A percentile compares a stretch with the other conserved stretches of the same genome.
Conservation (phyloP, 2,888 invertebrate species). For the Boloria selene region DNA sequence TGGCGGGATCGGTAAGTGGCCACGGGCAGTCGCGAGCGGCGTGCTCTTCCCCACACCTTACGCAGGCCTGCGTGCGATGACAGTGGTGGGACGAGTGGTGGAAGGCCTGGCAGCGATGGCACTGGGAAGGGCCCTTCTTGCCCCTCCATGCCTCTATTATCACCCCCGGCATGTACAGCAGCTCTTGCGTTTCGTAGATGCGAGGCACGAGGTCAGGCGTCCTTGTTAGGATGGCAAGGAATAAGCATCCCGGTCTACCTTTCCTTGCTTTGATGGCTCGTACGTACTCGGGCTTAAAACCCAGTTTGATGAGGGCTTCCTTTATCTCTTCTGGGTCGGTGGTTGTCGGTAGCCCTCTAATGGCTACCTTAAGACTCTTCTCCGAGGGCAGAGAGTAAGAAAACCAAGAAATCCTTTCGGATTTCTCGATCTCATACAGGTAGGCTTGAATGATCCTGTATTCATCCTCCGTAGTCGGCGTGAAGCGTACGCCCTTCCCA, state of each 20-base stretch:
- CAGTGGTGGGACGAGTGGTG: neutral
- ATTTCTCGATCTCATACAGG: neutral
- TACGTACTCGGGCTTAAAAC: no score
- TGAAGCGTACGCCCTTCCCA: no score
- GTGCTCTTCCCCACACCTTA: neutral
- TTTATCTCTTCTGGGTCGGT: neutral
- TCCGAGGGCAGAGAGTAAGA: neutral
- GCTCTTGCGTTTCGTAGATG: no score
- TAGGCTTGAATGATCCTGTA: no score
- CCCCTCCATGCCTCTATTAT: neutral
- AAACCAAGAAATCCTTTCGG: neutral
- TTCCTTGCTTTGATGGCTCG: no score
- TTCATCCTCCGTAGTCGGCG: no score
- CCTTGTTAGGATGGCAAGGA: no score
- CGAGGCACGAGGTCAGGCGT: no score
- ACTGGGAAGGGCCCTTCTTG: neutral
- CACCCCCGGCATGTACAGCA: no score
- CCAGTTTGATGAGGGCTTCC: no score
- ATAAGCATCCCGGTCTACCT: no score
- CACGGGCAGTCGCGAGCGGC: neutral
- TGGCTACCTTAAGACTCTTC: neutral
- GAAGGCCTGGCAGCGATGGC: neutral
- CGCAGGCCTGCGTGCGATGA: neutral
- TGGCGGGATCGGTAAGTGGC: neutral
- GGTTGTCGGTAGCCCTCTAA: neutral